Conservation (phyloP, 2,888 invertebrate genomes). For the Exocentrus adspersus region DNA sequence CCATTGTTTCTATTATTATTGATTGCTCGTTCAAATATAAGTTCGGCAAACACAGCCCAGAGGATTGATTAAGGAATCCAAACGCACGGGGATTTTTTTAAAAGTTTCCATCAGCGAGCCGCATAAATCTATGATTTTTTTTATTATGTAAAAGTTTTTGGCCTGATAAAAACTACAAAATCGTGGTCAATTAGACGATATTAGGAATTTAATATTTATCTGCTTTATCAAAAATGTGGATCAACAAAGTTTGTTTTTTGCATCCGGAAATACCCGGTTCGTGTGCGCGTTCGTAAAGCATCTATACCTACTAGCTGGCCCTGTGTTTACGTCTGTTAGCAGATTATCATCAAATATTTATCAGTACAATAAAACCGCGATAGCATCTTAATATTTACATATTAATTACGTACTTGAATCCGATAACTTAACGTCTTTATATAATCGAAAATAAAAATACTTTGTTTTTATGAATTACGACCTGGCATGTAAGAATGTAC, state of each 20-base stretch:
- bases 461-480: background rate
- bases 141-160: too few relatives aligned
- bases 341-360: slow-evolving; percentile 15
- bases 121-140: too few relatives aligned
- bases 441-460: background rate
- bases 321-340: slow-evolving; percentile 4
- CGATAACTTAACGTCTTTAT: background rate
- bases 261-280: background rate
- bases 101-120: too few relatives aligned
- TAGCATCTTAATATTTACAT: slow-evolving; percentile 13
- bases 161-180: too few relatives aligned
- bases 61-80: background rate
- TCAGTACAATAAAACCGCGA: background rate
- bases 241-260: background rate
- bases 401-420: slow-evolving; percentile 5
- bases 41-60: background rate
- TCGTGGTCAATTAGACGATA: too few relatives aligned
- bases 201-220: too few relatives aligned
- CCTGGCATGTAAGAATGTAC: background rate
- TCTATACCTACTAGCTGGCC: background rate
- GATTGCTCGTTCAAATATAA: slow-evolving; percentile 4
- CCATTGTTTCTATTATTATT: slow-evolving; percentile 2
- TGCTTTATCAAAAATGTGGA: background rate
- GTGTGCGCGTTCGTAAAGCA: background rate
- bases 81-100: background rate